phyloP scores from a whole-genome alignment of 2,888 invertebrate species.

The Antheraea assamensis region DNA sequence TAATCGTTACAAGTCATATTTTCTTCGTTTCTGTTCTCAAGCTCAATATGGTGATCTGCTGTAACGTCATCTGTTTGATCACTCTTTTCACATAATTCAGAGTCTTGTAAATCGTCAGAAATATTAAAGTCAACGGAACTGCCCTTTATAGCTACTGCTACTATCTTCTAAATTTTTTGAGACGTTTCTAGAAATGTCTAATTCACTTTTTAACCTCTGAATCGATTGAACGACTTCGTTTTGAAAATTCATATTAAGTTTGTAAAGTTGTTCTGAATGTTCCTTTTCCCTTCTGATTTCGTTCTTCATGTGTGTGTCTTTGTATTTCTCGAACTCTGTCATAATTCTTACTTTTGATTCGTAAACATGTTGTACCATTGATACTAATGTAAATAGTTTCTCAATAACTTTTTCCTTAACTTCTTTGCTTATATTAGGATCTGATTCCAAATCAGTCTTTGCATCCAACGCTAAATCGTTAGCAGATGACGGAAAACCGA shows the following conservation, averaged over 20 bases:
- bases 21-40: slow-evolving; percentile 4
- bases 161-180: slow-evolving; percentile 49
- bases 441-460: slow-evolving; percentile 75
- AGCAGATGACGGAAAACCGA: slow-evolving; percentile 75
- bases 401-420: slow-evolving; percentile 74
- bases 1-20: slow-evolving; percentile 2
- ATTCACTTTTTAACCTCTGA: slow-evolving; percentile 69
- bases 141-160: slow-evolving; percentile 42
- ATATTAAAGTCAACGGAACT: slow-evolving; percentile 62
- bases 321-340: slow-evolving; percentile 73
- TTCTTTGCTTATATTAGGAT: slow-evolving; percentile 66
- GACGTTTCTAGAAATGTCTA: slow-evolving; percentile 65
- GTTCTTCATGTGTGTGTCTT: slow-evolving; percentile 69
- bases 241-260: slow-evolving; percentile 75
- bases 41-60: not conserved
- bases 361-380: slow-evolving; percentile 75
- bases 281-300: slow-evolving; percentile 71
- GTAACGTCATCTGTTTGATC: slow-evolving; percentile 23
- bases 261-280: slow-evolving; percentile 73
- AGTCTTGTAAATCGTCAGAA: slow-evolving; percentile 37
- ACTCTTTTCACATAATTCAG: slow-evolving; percentile 30
- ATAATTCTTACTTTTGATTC: slow-evolving; percentile 75
- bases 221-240: slow-evolving; percentile 73
- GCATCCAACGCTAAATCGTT: slow-evolving; percentile 74
- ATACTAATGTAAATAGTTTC: slow-evolving; percentile 69